Evolutionary conservation across 92 coral and sea anemone species (phyloP), one percentile per base, ranked within the genome.

Genomic region (Diadumene lineata): DNA sequence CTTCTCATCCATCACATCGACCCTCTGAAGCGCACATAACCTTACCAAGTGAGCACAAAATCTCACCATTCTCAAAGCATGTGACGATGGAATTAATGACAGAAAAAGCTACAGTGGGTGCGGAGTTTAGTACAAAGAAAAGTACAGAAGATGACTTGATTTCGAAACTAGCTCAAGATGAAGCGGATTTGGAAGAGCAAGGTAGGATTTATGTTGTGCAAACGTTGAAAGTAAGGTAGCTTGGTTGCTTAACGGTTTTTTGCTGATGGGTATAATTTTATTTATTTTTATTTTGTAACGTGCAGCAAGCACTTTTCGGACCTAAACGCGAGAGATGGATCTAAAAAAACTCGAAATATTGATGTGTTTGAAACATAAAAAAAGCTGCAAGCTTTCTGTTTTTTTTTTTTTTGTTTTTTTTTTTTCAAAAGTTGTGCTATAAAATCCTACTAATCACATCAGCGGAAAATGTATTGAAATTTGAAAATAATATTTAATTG

Each of bases 111-210:
- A 53, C 60, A 53, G 22, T 23, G 10, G n/a, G n/a, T 9, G 22
- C n/a, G 4, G 60, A 53, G n/a, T 23, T 4, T 38, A 38, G 48
- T 13, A 38, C 48, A 38, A 38, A 13, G 48, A 38, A 4, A 13
- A 38, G 48, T 38, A 38, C 48, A 31, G 50, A 70, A 22, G 56
- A 33, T 31, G 64, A 70, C 64, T 27, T 70, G 1, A 64, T 44
- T 4, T 32, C 43, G 13, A 70, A 50, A 38, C 75, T 53, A 18
- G 46, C 62, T n/a, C 38, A 29, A 70, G 75, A 70, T 53, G 75
- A 51, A 53, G 75, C 65, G 19, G 75, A 70, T 17, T 25, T 70
- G 22, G 75, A 70, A 51, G 75, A 58, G 53, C 30, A 51, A 70
- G 63, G 75, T 70, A 0, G n/a, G n/a, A n/a, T 1, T 19, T 13